A percentile compares a stretch with the other conserved stretches of the same genome.
Evolutionary conservation across 2,113 vertebrate genomes (phyloP).

Genomic region (Siniperca knerii): DNA sequence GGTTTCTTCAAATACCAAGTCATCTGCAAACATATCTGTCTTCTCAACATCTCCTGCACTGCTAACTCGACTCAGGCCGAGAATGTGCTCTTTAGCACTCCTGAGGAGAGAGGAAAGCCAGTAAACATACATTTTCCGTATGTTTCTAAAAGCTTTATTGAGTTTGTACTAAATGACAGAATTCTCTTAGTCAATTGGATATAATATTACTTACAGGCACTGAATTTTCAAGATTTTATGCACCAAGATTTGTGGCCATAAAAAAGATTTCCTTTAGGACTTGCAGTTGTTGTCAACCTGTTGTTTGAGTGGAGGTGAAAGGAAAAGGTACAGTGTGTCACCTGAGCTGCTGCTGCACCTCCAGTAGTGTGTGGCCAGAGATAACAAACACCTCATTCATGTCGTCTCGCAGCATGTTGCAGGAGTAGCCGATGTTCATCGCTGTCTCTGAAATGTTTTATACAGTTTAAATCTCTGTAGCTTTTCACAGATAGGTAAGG

Average conservation of each 20-base stretch:
- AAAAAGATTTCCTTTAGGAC: too few species aligned
- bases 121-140: background rate
- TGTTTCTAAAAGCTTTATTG: background rate
- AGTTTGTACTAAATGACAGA: background rate
- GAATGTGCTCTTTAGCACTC: slow-evolving; percentile 82
- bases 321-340: slow-evolving; percentile 39
- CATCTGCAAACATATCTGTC: slow-evolving; percentile 60
- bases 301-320: background rate
- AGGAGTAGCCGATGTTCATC: slow-evolving; percentile 89
- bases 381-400: slow-evolving; percentile 88
- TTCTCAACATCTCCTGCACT: slow-evolving; percentile 73
- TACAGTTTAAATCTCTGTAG: background rate
- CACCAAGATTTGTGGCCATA: background rate
- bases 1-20: slow-evolving; percentile 82
- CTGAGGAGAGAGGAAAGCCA: slow-evolving; percentile 61
- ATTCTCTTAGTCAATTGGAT: background rate
- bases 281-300: background rate
- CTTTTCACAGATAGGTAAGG: background rate
- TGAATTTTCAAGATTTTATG: background rate
- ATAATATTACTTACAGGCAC: background rate
- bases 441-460: slow-evolving; percentile 85
- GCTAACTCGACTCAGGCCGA: slow-evolving; percentile 69
- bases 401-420: slow-evolving; percentile 88
- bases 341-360: slow-evolving; percentile 87
- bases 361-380: slow-evolving; percentile 79